Evolutionary conservation across 1,140 invertebrate species (phyloP).

Genomic region (Globodera rostochiensis): DNA sequence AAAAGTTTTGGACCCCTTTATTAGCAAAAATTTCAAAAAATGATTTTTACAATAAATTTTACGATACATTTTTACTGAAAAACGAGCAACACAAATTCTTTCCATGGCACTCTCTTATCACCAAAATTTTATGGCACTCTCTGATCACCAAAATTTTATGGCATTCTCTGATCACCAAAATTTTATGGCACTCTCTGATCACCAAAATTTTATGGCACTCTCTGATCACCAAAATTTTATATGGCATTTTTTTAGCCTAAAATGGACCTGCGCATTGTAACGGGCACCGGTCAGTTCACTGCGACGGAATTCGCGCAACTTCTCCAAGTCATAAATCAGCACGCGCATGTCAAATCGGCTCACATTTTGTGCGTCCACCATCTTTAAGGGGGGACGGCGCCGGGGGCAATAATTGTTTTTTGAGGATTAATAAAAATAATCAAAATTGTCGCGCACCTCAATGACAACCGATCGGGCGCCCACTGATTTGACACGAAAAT

Average conservation of each 20-base stretch:
- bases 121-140: too few species aligned
- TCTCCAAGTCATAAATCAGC: conserved; percentile 25
- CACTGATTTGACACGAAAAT: conserved; percentile 25
- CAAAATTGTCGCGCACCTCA: conserved; percentile 13
- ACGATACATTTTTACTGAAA: too few species aligned
- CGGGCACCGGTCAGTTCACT: conserved; percentile 18
- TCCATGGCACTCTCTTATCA: too few species aligned
- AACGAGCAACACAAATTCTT: too few species aligned
- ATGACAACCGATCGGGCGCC: conserved; percentile 18
- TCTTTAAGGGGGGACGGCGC: background rate
- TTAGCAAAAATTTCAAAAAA: too few species aligned
- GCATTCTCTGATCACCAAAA: too few species aligned
- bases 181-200: too few species aligned
- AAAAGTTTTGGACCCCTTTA: too few species aligned
- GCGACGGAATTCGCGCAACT: conserved; percentile 22
- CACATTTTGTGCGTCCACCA: conserved; percentile 24
- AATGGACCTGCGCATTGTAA: conserved; percentile 22
- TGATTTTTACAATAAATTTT: too few species aligned
- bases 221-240: too few species aligned
- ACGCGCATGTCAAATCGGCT: conserved; percentile 32
- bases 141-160: too few species aligned
- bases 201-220: too few species aligned
- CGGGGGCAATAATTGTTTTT: background rate
- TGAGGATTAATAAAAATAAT: background rate
- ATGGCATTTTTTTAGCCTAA: background rate